These are phyloP conservation scores for Clarias platycephalus DNA, from an alignment of 2,797 vertebrate species.

Conservation along the genomic window DNA sequence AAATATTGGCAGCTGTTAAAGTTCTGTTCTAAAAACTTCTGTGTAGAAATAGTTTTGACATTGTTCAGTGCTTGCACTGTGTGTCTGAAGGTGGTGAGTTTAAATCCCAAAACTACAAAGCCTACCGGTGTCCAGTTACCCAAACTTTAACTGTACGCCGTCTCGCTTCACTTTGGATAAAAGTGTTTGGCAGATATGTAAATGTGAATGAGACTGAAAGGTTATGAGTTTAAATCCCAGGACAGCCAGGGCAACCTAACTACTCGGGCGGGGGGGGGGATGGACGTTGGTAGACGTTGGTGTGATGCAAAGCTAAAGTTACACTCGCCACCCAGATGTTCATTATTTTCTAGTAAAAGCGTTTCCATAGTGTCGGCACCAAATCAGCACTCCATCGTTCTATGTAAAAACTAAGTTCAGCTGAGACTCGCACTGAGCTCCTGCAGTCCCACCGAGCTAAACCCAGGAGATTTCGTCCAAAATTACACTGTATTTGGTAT, in stretches of 20 bases:
- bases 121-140: neutral
- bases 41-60: too few relatives aligned
- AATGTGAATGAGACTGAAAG: neutral
- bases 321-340: too few relatives aligned
- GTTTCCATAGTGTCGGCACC: too few relatives aligned
- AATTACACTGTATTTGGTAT: too few relatives aligned
- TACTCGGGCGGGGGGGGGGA: neutral
- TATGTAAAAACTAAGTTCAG: too few relatives aligned
- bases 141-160: neutral
- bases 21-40: neutral
- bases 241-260: neutral
- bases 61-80: too few relatives aligned
- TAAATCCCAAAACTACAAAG: neutral
- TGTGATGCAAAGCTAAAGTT: too few relatives aligned
- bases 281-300: neutral
- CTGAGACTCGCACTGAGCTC: too few relatives aligned
- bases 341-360: too few relatives aligned
- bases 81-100: neutral
- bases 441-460: too few relatives aligned
- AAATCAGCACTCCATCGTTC: too few relatives aligned
- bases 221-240: slow-evolving; percentile 9
- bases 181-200: neutral
- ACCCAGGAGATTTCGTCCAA: too few relatives aligned
- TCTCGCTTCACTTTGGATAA: neutral
- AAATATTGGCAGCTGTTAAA: neutral